Conservation (phyloP, 2,113 vertebrate genomes). For the Acinonyx jubatus region DNA sequence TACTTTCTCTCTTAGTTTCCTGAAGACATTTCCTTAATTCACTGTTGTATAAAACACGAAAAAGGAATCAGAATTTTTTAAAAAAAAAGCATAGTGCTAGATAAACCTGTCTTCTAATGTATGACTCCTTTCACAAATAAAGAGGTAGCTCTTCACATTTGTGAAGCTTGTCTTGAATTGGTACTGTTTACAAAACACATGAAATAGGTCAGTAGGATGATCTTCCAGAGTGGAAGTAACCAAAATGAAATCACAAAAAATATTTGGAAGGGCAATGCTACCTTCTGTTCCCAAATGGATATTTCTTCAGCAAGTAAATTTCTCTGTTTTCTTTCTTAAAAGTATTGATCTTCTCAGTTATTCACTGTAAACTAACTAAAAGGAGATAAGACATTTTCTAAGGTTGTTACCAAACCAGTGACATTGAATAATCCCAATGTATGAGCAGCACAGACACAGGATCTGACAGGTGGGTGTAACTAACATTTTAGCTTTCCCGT, state of each 20-base stretch:
- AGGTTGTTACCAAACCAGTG: not conserved
- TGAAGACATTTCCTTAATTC: slow-evolving; percentile 87
- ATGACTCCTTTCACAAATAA: not conserved
- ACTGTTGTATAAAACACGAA: slow-evolving; percentile 83
- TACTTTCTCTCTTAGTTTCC: slow-evolving; percentile 56
- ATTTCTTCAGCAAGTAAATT: slow-evolving; percentile 84
- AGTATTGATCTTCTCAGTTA: slow-evolving; percentile 87
- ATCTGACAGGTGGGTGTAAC: not conserved
- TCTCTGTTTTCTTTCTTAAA: slow-evolving; percentile 88
- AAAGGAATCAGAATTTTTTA: not conserved
- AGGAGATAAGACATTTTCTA: not conserved
- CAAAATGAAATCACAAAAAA: not conserved
- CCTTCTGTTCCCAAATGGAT: slow-evolving; percentile 89
- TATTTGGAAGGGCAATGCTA: slow-evolving; percentile 67
- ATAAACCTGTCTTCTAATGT: not conserved
- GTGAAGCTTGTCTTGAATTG: not conserved
- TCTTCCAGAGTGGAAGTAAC: not conserved
- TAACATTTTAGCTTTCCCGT: not conserved
- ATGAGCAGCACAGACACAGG: not conserved
- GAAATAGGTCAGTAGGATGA: not conserved
- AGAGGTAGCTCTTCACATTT: not conserved
- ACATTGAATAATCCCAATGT: not conserved
- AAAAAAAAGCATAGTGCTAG: not conserved
- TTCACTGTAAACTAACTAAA: slow-evolving; percentile 90
- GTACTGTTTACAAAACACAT: not conserved